Base-by-base conservation (phyloP, 2,797 vertebrate genomes). In the Mareca strepera region DNA sequence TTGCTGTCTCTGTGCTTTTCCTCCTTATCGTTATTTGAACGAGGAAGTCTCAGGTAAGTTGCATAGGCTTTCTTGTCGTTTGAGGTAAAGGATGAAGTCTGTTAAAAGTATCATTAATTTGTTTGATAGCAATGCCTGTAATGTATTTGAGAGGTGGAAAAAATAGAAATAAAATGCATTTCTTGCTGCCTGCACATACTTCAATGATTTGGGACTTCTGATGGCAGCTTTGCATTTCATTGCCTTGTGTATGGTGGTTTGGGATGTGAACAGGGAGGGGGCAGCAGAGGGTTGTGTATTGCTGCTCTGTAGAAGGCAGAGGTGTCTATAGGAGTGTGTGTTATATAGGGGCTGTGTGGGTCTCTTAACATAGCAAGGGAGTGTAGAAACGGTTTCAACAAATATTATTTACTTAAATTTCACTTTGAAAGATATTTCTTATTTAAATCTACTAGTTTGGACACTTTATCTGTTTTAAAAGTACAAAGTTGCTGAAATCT, bases 41-140 rank as follows among this genome's bases (percentile, higher is more conserved):
- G 96, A 97, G 92, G 87, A 97, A 88, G 37, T 84, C 88, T 91
- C 88, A 84, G 97, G 95, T 97, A 97, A 97, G 96, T 94, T 89
- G 52, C 9, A 12, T 25, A 44, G 48, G 15, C 70, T 84, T 88
- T 84, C 63, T 53, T 11, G 28, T 72, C 76, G 50, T 81, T 95
- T 44, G 86, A 79, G 80, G 52, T 79, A 67, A 86, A 79, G 60
- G 84, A 77, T 48, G 59, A 86, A 59, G 29, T 25, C 7, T 55
- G n/a, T 58, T 82, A 11, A 73, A 84, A 25, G 58, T 10, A 16
- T 26, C 20, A 14, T 82, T 81, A 66, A 72, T 67, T 41, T 92
- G n/a, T 43, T 59, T 82, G 44, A 62, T 59, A 50, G 4, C 16
- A 22, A 3, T 44, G 41, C 25, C 4, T 35, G 7, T 50, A 5